Evolutionary conservation across 1,140 invertebrate genomes (phyloP).

Genomic region (Ectropis grisescens): DNA sequence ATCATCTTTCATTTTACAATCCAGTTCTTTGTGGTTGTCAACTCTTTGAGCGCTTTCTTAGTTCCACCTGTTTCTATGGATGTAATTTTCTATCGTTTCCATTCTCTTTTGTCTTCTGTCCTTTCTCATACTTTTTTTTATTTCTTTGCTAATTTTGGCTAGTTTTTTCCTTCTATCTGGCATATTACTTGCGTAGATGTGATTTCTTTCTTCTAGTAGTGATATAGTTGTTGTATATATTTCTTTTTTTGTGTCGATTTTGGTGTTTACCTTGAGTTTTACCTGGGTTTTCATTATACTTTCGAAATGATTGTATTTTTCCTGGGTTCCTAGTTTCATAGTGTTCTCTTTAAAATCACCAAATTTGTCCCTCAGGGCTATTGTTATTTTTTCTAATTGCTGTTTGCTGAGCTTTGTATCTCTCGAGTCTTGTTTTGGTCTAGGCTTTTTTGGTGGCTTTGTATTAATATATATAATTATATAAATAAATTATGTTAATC

Average conservation of each 20-base stretch:
- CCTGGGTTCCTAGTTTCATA: background rate
- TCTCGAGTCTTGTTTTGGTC: background rate
- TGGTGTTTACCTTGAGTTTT: background rate
- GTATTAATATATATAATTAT: too few species aligned
- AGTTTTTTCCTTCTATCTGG: constrained; percentile 6
- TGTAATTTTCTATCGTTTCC: constrained; percentile 16
- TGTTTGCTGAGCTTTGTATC: too few species aligned
- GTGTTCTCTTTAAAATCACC: too few species aligned
- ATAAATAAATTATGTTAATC: too few species aligned
- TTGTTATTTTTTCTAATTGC: constrained; percentile 1
- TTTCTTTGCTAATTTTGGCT: constrained; percentile 13
- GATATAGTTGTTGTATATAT: constrained; percentile 1
- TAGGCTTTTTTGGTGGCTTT: constrained; percentile 3
- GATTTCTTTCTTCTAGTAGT: constrained; percentile 6
- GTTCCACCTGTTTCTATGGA: constrained; percentile 11
- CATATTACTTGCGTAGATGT: constrained; percentile 6
- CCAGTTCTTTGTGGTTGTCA: constrained; percentile 15
- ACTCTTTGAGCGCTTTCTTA: constrained; percentile 17
- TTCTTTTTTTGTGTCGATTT: background rate
- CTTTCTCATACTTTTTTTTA: constrained; percentile 16
- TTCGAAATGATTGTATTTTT: constrained; percentile 1
- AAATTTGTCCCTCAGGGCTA: background rate
- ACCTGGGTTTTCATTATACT: constrained; percentile 1
- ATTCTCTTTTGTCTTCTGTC: constrained; percentile 13
- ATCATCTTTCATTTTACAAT: constrained; percentile 17